Conservation (phyloP, 2,888 invertebrate genomes). For the Spodoptera exigua region DNA sequence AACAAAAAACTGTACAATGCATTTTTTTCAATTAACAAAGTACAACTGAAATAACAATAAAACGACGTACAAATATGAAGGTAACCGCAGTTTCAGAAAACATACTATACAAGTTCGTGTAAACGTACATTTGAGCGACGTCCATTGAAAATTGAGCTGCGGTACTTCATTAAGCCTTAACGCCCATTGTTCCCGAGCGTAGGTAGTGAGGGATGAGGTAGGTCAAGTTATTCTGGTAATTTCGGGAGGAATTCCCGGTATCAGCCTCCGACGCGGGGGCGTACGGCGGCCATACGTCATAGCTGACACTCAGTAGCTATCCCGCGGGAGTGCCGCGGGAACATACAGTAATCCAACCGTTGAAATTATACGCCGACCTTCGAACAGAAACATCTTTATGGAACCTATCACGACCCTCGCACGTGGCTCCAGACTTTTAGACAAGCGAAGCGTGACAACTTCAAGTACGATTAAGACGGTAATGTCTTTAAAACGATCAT, state of each 20-base stretch:
- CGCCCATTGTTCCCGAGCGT: constrained; percentile 17
- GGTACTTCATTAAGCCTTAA: constrained; percentile 52
- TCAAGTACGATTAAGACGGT: constrained; percentile 2
- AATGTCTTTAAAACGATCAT: background rate
- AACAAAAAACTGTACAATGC: constrained; percentile 29
- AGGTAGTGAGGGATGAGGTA: constrained; percentile 30
- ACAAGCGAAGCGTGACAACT: constrained; percentile 12
- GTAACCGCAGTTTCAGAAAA: constrained; percentile 65
- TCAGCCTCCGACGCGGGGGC: constrained; percentile 62
- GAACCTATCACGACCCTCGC: constrained; percentile 44
- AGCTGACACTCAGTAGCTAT: constrained; percentile 57
- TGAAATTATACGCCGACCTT: constrained; percentile 61
- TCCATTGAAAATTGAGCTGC: constrained; percentile 59
- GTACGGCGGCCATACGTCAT: constrained; percentile 69
- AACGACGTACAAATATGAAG: constrained; percentile 60
- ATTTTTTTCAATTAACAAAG: constrained; percentile 65
- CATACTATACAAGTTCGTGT: constrained; percentile 68
- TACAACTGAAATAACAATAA: constrained; percentile 67
- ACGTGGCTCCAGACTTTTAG: constrained; percentile 33
- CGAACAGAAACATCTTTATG: constrained; percentile 46
- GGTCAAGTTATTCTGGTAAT: constrained; percentile 61
- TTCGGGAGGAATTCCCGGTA: constrained; percentile 59
- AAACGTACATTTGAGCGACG: constrained; percentile 62
- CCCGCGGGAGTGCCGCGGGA: constrained; percentile 60
- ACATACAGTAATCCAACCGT: constrained; percentile 60